Evolutionary conservation across 2,797 vertebrate species (phyloP), one percentile per base, ranked within the genome.

Genomic region (Discoglossus pictus): DNA sequence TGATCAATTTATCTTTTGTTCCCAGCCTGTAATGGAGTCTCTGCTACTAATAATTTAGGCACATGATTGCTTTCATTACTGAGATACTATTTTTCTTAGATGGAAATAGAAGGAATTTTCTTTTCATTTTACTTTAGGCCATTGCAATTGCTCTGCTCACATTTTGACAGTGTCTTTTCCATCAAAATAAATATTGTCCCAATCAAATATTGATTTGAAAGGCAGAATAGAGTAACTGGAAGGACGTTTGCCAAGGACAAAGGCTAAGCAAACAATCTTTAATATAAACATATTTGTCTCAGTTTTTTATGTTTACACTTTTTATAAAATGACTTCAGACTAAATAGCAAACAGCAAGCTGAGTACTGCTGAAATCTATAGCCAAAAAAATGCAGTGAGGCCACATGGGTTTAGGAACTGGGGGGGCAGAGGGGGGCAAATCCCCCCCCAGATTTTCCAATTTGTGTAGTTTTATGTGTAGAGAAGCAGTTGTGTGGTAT

Each of bases 171-270:
- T 17, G 50, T 61, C 68, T 63, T 43, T 61, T 75, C 27, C 72
- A 76, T 74, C 68, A 58, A 65, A 73, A 67, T 51, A 73, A 73
- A 71, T 67, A 65, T 20, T n/a, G 48, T 55, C 65, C 54, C 76
- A 69, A 43, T 66, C 56, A 71, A 64, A 46, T 43, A 60, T 35
- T 53, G 70, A 73, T 68, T 76, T 74, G 50, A 55, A 48, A 55
- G 42, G 24, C 61, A 53, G 50, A 62, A 47, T 47, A 55, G 21
- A 62, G 17, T 39, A 42, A 11, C 20, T 21, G 44, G 16, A 48
- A 69, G 43, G 40, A 40, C 50, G 40, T 69, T 31, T n/a, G 16
- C 25, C 66, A 69, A 61, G 59, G 66, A 55, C 66, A 62, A 55
- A 62, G 23, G 16, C 16, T 55, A 53, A 50, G 44, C 62, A 56